phyloP scores from a whole-genome alignment of 2,113 vertebrate species.

The Heliornis fulica region DNA sequence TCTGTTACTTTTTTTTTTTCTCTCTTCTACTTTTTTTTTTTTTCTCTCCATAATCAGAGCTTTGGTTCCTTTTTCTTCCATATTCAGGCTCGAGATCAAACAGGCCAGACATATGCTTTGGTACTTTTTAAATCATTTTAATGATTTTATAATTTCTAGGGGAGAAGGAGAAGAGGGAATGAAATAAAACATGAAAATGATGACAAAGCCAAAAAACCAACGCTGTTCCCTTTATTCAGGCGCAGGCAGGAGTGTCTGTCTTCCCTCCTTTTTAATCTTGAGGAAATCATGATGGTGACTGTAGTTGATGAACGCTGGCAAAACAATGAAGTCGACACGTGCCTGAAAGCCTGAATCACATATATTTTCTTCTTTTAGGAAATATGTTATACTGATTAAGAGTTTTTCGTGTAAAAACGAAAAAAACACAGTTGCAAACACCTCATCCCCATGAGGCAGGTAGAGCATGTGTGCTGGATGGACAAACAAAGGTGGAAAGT shows the following conservation, averaged over 20 bases:
- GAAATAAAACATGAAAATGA: slow-evolving; percentile 68
- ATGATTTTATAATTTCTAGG: slow-evolving; percentile 59
- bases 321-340: background rate
- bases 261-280: background rate
- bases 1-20: slow-evolving; percentile 33
- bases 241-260: background rate
- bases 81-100: slow-evolving; percentile 76
- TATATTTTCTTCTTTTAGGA: slow-evolving; percentile 6
- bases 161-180: slow-evolving; percentile 22
- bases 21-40: slow-evolving; percentile 24
- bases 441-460: background rate
- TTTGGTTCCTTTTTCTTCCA: slow-evolving; percentile 57
- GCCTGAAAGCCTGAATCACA: background rate
- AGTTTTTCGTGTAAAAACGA: background rate
- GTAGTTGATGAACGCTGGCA: background rate
- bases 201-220: slow-evolving; percentile 43
- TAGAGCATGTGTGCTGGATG: background rate
- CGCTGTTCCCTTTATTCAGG: slow-evolving; percentile 18
- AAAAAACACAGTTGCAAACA: background rate
- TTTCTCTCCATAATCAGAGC: slow-evolving; percentile 65
- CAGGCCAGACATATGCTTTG: slow-evolving; percentile 70
- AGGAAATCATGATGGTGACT: background rate
- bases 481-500: background rate
- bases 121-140: slow-evolving; percentile 36
- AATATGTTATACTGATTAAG: background rate